A percentile compares a stretch with the other conserved stretches of the same genome.
Evolutionary conservation across 2,888 invertebrate species (phyloP).

Genomic region (Tetanocera ferruginea): DNA sequence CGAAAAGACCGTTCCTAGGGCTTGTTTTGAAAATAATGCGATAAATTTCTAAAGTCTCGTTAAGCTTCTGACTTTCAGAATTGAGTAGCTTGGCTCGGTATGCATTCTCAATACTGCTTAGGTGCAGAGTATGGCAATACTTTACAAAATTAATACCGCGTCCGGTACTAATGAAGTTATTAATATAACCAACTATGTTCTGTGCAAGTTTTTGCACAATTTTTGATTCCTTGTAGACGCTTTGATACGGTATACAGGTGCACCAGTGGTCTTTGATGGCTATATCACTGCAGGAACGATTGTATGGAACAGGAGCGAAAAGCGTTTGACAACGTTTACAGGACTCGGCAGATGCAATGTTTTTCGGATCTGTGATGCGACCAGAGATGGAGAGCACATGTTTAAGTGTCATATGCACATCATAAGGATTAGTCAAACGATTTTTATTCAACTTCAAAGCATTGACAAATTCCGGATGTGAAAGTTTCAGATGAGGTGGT

Average conservation of each 20-base stretch:
- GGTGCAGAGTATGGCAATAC: constrained; percentile 72
- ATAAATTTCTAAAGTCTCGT: constrained; percentile 69
- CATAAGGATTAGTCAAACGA: constrained; percentile 81
- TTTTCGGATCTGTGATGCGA: constrained; percentile 58
- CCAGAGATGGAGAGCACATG: constrained; percentile 75
- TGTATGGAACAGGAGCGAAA: constrained; percentile 73
- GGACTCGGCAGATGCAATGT: constrained; percentile 69
- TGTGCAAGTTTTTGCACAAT: constrained; percentile 73
- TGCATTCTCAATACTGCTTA: constrained; percentile 73
- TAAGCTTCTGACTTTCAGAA: constrained; percentile 37
- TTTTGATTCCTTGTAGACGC: constrained; percentile 67
- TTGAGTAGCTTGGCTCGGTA: constrained; percentile 62
- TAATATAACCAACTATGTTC: constrained; percentile 61
- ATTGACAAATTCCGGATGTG: constrained; percentile 72
- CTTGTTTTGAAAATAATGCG: constrained; percentile 79
- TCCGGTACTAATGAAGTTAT: constrained; percentile 58
- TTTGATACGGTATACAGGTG: constrained; percentile 76
- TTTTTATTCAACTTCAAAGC: constrained; percentile 76
- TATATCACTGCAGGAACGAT: constrained; percentile 79
- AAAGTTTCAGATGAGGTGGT: constrained; percentile 75
- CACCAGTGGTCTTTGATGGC: constrained; percentile 83
- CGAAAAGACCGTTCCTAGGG: constrained; percentile 79
- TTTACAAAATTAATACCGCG: constrained; percentile 62
- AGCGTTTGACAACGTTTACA: constrained; percentile 79
- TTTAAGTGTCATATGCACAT: constrained; percentile 79